Evolutionary conservation across 2,888 invertebrate species (phyloP), one percentile per base, ranked within the genome.

Genomic region (Idaea straminata): DNA sequence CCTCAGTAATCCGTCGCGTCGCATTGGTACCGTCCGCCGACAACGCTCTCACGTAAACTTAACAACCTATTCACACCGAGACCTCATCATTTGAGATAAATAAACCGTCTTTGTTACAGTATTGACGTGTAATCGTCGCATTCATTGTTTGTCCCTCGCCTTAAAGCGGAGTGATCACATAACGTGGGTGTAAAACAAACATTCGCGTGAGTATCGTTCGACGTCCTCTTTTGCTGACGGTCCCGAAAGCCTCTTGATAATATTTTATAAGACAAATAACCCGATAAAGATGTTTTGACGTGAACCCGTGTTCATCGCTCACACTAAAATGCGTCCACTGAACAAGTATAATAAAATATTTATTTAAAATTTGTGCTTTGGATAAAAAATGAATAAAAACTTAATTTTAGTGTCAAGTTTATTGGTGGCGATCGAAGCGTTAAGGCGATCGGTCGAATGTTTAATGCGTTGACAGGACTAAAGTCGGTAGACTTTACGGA

Each of bases 181-280:
- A 87, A 81, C 86, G 91, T 92, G 91, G 92, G 92, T 80, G 91
- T 88, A 83, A 86, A 91, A 83, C 88, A 88, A 92, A 92, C 91
- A 92, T 82, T 88, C 88, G 88, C 87, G 83, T 87, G 84, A 88
- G 81, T 82, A 89, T 89, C 87, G 84, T 83, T 85, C 87, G 85
- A 85, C 86, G 87, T 87, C 89, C 89, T 89, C 89, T 91, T 91
- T 91, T 90, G 92, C 92, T 92, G 91, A 91, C 90, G 90, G 84
- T 92, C 87, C 89, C 85, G 85, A 87, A 86, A 88, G 89, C 87
- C 91, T 87, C 92, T 92, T 86, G 91, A 92, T 92, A 91, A 91
- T 91, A 92, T 92, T 92, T 92, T 91, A 91, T 92, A 92, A 92
- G 92, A 92, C 92, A 92, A 92, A 92, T 92, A 92, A 92, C 91